Evolutionary conservation across 2,888 invertebrate genomes (phyloP).

Genomic region (Apantesis nais): DNA sequence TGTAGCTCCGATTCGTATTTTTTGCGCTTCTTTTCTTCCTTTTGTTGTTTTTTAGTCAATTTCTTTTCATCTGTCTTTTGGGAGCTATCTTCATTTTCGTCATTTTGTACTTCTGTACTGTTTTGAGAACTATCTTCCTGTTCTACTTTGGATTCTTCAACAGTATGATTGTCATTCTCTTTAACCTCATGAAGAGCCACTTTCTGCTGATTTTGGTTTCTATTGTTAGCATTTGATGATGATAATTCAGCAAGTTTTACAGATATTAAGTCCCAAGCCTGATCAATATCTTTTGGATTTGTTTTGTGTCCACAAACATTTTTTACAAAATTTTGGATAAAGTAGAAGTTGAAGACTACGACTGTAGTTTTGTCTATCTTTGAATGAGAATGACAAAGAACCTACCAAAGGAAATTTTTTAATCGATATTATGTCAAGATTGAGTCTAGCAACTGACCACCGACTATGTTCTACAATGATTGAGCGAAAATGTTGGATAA

Average conservation of each 20-base stretch:
- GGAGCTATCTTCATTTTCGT: slow-evolving; percentile 29
- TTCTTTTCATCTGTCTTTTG: slow-evolving; percentile 54
- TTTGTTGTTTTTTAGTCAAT: slow-evolving; percentile 77
- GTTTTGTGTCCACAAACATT: slow-evolving; percentile 87
- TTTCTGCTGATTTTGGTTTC: slow-evolving; percentile 54
- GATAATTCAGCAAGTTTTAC: slow-evolving; percentile 84
- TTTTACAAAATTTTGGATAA: slow-evolving; percentile 91
- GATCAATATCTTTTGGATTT: slow-evolving; percentile 85
- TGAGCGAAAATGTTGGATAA: no score
- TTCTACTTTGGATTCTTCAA: slow-evolving; percentile 27
- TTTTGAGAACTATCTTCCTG: slow-evolving; percentile 32
- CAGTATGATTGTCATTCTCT: slow-evolving; percentile 36
- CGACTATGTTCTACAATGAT: background rate
- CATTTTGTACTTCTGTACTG: slow-evolving; percentile 34
- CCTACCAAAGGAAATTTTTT: no score
- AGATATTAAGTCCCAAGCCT: slow-evolving; percentile 88
- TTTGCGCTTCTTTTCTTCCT: slow-evolving; percentile 78
- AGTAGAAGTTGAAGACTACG: no score
- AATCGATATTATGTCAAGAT: no score
- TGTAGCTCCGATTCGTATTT: slow-evolving; percentile 80
- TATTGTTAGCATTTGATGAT: slow-evolving; percentile 70
- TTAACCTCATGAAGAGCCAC: slow-evolving; percentile 25
- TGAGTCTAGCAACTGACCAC: background rate
- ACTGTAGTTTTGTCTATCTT: no score
- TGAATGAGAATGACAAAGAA: no score